Evolutionary conservation across 2,113 vertebrate species (phyloP).

Genomic region (Oryzias javanicus): DNA sequence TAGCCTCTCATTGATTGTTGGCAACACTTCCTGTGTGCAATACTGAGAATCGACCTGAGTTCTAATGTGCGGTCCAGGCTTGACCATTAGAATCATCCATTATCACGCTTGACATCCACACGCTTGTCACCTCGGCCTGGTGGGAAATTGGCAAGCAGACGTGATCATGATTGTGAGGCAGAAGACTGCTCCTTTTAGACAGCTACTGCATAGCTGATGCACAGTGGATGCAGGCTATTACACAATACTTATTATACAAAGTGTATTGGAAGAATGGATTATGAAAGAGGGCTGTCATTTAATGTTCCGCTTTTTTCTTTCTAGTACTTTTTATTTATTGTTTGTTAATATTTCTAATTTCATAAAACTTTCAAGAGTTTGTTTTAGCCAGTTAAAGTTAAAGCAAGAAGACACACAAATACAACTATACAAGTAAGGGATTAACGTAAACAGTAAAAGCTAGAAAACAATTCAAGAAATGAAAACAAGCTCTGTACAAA

Average conservation of each 20-base stretch:
- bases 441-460: too few relatives aligned
- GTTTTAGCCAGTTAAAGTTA: too few relatives aligned
- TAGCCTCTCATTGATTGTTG: conserved; percentile 78
- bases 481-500: too few relatives aligned
- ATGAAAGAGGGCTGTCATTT: too few relatives aligned
- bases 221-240: conserved; percentile 16
- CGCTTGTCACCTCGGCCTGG: conserved; percentile 64
- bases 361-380: too few relatives aligned
- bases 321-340: too few relatives aligned
- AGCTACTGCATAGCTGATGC: conserved; percentile 56
- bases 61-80: conserved; percentile 74
- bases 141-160: conserved; percentile 66
- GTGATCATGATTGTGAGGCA: conserved; percentile 59
- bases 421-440: too few relatives aligned
- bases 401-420: too few relatives aligned
- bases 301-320: too few relatives aligned
- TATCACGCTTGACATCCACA: conserved; percentile 66
- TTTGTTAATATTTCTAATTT: too few relatives aligned
- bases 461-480: too few relatives aligned
- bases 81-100: conserved; percentile 74
- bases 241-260: conserved; percentile 41
- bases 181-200: conserved; percentile 47
- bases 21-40: conserved; percentile 68
- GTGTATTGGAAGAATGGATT: background rate
- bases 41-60: conserved; percentile 69